Conservation (phyloP, 1,140 invertebrate genomes). For the Sogatella furcifera region DNA sequence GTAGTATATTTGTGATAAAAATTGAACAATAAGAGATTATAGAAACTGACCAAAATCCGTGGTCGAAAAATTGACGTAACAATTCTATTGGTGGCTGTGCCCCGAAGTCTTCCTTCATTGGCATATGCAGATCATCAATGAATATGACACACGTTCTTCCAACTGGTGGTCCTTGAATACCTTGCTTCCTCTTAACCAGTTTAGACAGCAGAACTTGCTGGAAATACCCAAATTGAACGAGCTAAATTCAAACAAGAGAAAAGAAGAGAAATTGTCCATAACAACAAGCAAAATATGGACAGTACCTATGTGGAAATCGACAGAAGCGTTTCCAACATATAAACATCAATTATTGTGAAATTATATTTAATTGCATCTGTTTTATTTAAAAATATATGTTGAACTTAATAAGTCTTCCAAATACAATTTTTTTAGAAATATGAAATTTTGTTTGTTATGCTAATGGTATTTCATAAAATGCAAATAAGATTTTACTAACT, state of each 20-base stretch:
- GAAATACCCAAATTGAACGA: background rate
- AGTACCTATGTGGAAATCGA: no score
- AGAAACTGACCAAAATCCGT: conserved; percentile 51
- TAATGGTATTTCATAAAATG: no score
- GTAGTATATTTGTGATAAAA: background rate
- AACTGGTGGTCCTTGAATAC: conserved; percentile 67
- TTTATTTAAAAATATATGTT: no score
- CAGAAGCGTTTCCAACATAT: no score
- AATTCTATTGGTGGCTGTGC: conserved; percentile 85
- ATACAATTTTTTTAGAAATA: no score
- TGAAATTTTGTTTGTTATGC: no score
- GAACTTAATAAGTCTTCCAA: no score
- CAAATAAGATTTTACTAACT: no score
- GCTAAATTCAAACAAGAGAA: background rate
- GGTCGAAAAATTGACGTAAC: conserved; percentile 78
- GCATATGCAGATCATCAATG: conserved; percentile 91
- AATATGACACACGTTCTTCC: conserved; percentile 71
- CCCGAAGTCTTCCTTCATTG: conserved; percentile 72
- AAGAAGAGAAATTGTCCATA: background rate
- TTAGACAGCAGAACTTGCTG: conserved; percentile 82
- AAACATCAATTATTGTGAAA: no score
- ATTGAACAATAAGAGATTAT: background rate
- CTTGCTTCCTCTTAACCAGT: conserved; percentile 46
- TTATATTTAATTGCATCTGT: no score
- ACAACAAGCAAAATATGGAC: no score